Conservation (phyloP, 1,140 invertebrate genomes). For the Rhizoglyphus robini region DNA sequence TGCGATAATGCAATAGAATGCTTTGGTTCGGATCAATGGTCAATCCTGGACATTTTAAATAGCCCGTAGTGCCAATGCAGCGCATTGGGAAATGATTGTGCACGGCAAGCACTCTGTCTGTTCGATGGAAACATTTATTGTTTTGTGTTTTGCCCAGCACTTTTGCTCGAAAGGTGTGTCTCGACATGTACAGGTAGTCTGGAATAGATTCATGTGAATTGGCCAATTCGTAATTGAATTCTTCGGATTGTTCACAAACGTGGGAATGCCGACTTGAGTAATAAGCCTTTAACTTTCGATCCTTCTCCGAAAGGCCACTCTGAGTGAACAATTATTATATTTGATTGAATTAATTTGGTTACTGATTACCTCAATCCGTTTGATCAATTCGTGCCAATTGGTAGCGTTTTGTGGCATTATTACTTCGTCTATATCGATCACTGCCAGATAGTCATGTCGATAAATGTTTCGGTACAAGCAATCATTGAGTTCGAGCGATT, state of each 20-base stretch:
- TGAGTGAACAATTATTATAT: too few relatives aligned
- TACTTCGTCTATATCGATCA: constrained; percentile 81
- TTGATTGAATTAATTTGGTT: too few relatives aligned
- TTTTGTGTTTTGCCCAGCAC: constrained; percentile 82
- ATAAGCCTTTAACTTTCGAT: neutral
- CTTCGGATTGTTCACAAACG: constrained; percentile 21
- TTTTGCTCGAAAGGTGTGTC: constrained; percentile 71
- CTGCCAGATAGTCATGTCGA: constrained; percentile 54
- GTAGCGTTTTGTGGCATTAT: constrained; percentile 48
- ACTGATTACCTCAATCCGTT: neutral
- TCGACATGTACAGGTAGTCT: constrained; percentile 79
- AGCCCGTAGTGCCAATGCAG: constrained; percentile 51
- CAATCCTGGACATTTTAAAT: neutral
- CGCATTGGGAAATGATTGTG: constrained; percentile 84
- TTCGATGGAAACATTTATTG: constrained; percentile 85
- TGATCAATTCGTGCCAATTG: constrained; percentile 8
- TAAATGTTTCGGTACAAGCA: constrained; percentile 78
- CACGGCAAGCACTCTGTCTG: constrained; percentile 65
- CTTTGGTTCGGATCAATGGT: neutral
- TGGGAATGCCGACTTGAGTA: neutral
- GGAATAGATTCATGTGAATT: constrained; percentile 47
- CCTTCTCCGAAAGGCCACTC: neutral
- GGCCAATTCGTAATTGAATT: too few relatives aligned
- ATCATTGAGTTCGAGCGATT: constrained; percentile 57
- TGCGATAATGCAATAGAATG: constrained; percentile 9